Percentiles rank a stretch among this genome's conserved stretches.
phyloP scores from a whole-genome alignment of 2,797 vertebrate species.

The Tragelaphus oryx region DNA sequence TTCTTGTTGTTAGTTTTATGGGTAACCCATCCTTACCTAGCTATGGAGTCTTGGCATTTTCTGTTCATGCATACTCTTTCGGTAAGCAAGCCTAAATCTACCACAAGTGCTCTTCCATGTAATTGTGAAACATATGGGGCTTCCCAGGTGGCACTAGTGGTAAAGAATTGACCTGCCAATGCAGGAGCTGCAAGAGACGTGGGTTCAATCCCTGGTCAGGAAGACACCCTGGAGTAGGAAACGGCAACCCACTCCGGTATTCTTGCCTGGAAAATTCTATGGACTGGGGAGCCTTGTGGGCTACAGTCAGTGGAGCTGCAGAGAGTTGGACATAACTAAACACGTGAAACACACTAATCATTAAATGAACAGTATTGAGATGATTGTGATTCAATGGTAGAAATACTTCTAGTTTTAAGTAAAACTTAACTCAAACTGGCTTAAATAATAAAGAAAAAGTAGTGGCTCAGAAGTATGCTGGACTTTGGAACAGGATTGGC shows the following conservation, averaged over 20 bases:
- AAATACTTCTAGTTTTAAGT: constrained; percentile 25
- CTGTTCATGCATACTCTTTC: not conserved
- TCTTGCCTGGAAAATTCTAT: not conserved
- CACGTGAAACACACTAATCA: not conserved
- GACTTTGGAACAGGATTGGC: not conserved
- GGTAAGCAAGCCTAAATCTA: not conserved
- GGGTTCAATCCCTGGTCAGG: not conserved
- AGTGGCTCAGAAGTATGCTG: not conserved
- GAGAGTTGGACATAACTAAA: not conserved
- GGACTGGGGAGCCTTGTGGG: not conserved
- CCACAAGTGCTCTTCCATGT: not conserved
- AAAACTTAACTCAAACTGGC: not conserved
- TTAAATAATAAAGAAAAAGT: constrained; percentile 1
- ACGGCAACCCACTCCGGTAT: not conserved
- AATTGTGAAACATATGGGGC: not conserved
- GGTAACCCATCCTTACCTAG: not conserved
- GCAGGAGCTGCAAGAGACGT: not conserved
- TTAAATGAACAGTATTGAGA: not conserved
- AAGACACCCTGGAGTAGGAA: not conserved
- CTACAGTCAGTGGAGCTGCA: not conserved
- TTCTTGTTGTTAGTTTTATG: not conserved
- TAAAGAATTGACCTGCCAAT: not conserved
- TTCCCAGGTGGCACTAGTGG: not conserved
- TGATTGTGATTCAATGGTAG: not conserved
- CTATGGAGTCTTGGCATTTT: not conserved